A percentile compares a stretch with the other conserved stretches of the same genome.
Evolutionary conservation across 2,888 invertebrate genomes (phyloP).

Genomic region (Griposia aprilina): DNA sequence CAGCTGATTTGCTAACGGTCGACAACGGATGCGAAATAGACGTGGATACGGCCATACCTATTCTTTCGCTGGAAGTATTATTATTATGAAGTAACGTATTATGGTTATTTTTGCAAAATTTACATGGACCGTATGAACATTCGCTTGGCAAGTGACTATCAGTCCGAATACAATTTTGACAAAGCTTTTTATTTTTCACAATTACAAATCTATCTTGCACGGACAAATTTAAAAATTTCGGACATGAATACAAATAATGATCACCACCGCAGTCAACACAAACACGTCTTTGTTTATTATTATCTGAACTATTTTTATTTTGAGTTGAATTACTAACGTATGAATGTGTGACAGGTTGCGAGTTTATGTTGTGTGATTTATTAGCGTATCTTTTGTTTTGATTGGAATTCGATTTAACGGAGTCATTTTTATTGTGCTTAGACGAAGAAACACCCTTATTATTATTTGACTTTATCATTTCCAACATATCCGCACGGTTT

Average conservation of each 20-base stretch:
- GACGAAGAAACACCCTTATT: background rate
- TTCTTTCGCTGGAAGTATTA: conserved; percentile 8
- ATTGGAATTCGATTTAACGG: background rate
- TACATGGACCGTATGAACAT: background rate
- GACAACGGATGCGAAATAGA: no score
- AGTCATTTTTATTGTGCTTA: background rate
- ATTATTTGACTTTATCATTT: background rate
- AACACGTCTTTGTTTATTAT: background rate
- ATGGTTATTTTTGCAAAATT: conserved; percentile 19
- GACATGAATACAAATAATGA: conserved; percentile 22
- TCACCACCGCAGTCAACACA: background rate
- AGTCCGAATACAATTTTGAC: conserved; percentile 38
- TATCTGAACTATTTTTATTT: background rate
- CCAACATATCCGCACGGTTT: conserved; percentile 4
- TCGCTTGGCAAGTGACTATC: conserved; percentile 1
- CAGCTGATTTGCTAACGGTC: no score
- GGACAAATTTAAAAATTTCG: background rate
- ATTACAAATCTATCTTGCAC: conserved; percentile 12
- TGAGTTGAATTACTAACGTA: background rate
- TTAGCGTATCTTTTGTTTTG: background rate
- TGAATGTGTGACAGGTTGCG: background rate
- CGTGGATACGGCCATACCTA: background rate
- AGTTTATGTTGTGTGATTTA: background rate
- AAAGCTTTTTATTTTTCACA: conserved; percentile 10
- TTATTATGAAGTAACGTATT: conserved; percentile 30